Base-by-base conservation (phyloP, 2,113 vertebrate genomes). In the Entomyzon cyanotis region DNA sequence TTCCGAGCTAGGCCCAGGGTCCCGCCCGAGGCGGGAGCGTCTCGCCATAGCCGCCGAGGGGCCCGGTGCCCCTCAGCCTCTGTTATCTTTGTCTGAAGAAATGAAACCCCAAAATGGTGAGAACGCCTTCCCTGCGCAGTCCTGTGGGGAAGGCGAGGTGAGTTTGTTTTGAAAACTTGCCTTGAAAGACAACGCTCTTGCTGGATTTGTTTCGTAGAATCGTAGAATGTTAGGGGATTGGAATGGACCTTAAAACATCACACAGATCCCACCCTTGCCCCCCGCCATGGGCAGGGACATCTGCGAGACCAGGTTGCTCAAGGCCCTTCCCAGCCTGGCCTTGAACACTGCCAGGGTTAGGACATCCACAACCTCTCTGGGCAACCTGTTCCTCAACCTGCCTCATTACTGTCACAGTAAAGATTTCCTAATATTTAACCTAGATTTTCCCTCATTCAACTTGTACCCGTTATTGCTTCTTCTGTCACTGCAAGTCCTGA, bases 81-180 rank as follows among this genome's bases (percentile, higher is more conserved):
- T 8, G 3, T 20, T 12, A 3, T 0, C 9, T 11, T 1, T 55
- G 44, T 7, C 22, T 11, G 53, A 20, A 35, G 19, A 58, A 19
- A 2, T 2, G 9, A 33, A 28, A 5, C 3, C 7, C 35, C 10
- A 52, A 3, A 19, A 5, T 1, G 3, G 23, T 6, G 2, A 1
- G 15, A 16, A 2, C 8, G 21, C 14, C 3, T 31, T 0, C 15
- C 7, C 7, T 3, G 1, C 23, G 1, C 7, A 2, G 23, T 12
- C 7, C 1, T 12, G 1, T 1, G 11, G 31, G 35, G 44, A 23
- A n/a, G 15, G 19, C 1, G 39, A 27, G n/a, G 3, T 8, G 28
- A 3, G 21, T 39, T 39, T 27, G 16, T 28, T 52, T n/a, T 35
- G 47, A 78, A 46, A 56, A 13, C 31, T 42, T 23, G 8, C 2